Conservation (phyloP, 2,797 vertebrate species). For the Acridotheres tristis region DNA sequence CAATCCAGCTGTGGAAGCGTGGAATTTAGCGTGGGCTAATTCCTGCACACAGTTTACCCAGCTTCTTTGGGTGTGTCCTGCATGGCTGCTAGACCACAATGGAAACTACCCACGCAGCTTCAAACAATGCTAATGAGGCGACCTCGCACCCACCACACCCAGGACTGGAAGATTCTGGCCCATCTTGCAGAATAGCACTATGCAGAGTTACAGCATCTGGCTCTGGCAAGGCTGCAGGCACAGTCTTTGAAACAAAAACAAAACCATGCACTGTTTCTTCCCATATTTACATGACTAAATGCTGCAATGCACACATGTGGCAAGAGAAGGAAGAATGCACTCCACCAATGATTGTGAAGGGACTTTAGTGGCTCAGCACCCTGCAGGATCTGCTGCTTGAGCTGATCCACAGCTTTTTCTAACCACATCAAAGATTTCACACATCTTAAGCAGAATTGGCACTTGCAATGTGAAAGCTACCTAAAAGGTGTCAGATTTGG, state of each 20-base stretch:
- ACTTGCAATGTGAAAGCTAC: slow-evolving; percentile 21
- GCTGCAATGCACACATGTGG: slow-evolving; percentile 28
- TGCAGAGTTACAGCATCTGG: slow-evolving; percentile 54
- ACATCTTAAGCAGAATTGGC: neutral
- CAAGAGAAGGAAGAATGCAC: neutral
- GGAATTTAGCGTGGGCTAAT: slow-evolving; percentile 48
- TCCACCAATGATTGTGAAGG: neutral
- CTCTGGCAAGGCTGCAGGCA: slow-evolving; percentile 54
- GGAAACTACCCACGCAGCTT: slow-evolving; percentile 66
- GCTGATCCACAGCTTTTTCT: neutral
- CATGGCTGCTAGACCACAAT: slow-evolving; percentile 62
- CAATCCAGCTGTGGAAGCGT: neutral
- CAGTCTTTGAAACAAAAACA: slow-evolving; percentile 60
- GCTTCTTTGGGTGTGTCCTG: slow-evolving; percentile 52
- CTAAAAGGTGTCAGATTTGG: slow-evolving; percentile 34
- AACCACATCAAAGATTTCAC: slow-evolving; percentile 24
- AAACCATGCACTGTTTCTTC: slow-evolving; percentile 49
- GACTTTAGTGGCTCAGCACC: neutral
- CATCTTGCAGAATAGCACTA: slow-evolving; percentile 26
- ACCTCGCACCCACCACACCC: slow-evolving; percentile 66
- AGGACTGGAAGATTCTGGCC: slow-evolving; percentile 63
- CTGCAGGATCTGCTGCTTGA: slow-evolving; percentile 23
- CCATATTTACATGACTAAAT: slow-evolving; percentile 25
- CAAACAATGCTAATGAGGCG: slow-evolving; percentile 54
- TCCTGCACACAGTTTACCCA: slow-evolving; percentile 25